Evolutionary conservation across 2,113 vertebrate genomes (phyloP).

Genomic region (Elanus axillaris): DNA sequence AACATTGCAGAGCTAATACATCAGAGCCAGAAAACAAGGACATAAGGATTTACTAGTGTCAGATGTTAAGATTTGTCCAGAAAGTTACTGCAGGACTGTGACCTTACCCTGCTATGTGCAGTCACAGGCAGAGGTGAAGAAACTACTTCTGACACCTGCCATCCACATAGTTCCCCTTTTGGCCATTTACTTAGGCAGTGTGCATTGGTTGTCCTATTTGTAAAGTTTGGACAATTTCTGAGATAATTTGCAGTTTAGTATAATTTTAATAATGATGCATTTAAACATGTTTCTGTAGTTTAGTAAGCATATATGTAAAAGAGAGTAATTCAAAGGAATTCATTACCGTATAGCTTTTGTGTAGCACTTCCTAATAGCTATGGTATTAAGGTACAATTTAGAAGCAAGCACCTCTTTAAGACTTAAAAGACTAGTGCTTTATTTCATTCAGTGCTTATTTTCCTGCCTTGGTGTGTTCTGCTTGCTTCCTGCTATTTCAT

Average conservation of each 20-base stretch:
- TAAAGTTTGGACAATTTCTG: background rate
- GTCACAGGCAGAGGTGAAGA: background rate
- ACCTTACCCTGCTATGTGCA: too few species aligned
- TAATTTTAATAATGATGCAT: background rate
- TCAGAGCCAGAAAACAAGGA: background rate
- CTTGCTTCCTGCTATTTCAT: background rate
- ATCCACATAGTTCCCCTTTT: background rate
- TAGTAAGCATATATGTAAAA: background rate
- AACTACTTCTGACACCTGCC: background rate
- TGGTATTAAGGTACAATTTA: background rate
- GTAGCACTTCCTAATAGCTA: background rate
- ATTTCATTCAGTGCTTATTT: background rate
- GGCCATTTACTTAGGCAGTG: background rate
- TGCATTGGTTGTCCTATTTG: accelerated
- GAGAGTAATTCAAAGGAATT: background rate
- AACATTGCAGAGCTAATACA: accelerated
- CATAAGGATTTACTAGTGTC: background rate
- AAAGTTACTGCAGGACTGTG: background rate
- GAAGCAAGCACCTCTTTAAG: background rate
- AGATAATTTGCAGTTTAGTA: background rate
- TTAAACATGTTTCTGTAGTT: background rate
- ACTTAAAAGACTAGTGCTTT: background rate
- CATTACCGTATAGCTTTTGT: background rate
- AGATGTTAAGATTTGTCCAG: background rate
- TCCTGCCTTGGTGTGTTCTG: background rate